Conservation (phyloP, 2,797 vertebrate species). For the Bovichtus diacanthus region DNA sequence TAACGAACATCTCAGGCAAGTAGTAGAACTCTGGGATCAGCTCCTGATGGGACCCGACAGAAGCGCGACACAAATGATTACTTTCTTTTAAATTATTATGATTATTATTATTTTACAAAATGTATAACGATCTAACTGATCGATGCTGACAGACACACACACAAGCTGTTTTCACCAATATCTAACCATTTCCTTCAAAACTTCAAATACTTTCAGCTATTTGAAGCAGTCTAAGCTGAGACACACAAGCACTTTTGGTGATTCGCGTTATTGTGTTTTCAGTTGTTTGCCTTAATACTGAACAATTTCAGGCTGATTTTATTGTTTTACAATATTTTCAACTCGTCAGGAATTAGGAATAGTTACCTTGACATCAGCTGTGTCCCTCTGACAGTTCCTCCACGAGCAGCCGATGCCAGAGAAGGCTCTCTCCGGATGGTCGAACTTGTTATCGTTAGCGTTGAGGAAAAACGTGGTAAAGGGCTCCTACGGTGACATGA, state of each 20-base stretch:
- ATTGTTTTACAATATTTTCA: background rate
- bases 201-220: background rate
- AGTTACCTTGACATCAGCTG: conserved; percentile 95
- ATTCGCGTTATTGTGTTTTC: background rate
- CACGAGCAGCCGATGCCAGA: conserved; percentile 95
- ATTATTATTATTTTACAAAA: background rate
- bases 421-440: conserved; percentile 96
- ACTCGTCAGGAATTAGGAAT: background rate
- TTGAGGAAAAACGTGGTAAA: conserved; percentile 99
- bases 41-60: conserved; percentile 79
- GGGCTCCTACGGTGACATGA: conserved; percentile 88
- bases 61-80: background rate
- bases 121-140: background rate
- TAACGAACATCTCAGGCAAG: conserved; percentile 98
- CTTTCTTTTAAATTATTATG: background rate
- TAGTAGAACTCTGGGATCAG: conserved; percentile 99
- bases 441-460: conserved; percentile 94
- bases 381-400: conserved; percentile 98
- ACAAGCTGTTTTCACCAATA: background rate
- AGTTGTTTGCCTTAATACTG: background rate
- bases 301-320: background rate
- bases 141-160: background rate
- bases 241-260: background rate
- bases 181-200: background rate
- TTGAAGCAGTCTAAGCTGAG: background rate